Evolutionary conservation across 1,140 invertebrate genomes (phyloP), one percentile per base, ranked within the genome.

Genomic region (Drosophila sp.): DNA sequence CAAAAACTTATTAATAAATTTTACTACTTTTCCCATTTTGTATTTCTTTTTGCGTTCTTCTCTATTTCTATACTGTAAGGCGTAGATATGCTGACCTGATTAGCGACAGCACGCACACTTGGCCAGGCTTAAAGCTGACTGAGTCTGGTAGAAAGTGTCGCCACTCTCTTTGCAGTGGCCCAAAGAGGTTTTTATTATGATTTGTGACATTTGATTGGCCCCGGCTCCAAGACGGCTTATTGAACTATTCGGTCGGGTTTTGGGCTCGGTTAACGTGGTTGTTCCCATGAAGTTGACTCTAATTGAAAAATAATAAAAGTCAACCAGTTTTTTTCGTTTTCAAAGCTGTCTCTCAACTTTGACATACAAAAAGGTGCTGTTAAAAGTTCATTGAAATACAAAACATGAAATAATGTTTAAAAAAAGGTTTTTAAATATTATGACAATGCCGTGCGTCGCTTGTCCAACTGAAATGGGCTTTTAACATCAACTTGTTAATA

Each of bases 261-360:
- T 38, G 14, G 21, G 11, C 16, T 64, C 43, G 27, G 62, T 8
- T 34, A 29, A 51, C 48, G 48, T 27, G 11, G 1, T 48, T 27
- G 45, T 25, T 29, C 50, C 51, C 59, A 50, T 63, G 46, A 63
- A 27, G 43, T 62, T 50, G 62, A 14, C 46, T 70, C 50, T 70
- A 70, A 70, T 70, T 70, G 66, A 70, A 54, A 54, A 70, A 43
- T 62, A 53, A 70, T 70, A 70, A 70, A 70, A 62, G 57, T 70
- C 58, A 70, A 70, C 57, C 66, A 70, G 66, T 70, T 54, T 70
- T 13, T 38, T 8, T 5, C n/a, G n/a, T n/a, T 11, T 13, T 62
- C 21, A 32, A 43, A 61, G 57, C 38, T 51, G 34, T 51, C 46
- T 13, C 46, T 72, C 63, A 72, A 72, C 70, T 72, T 46, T 72